phyloP scores from a whole-genome alignment of 2,888 invertebrate species.

The Cephus sareptanus region DNA sequence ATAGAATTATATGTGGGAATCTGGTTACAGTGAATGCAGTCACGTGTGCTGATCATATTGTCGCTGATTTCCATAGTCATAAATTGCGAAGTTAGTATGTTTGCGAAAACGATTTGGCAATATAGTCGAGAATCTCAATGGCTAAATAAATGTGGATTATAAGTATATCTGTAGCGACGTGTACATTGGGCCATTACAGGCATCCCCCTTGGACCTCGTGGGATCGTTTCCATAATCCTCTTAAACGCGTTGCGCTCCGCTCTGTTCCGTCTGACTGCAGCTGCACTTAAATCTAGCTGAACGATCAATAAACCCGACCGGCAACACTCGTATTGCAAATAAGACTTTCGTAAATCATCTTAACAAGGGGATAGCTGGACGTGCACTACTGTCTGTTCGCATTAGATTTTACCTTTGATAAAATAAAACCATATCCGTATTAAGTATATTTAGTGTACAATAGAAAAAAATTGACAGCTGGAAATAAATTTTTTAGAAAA shows the following conservation, averaged over 20 bases:
- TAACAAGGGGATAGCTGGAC: slow-evolving; percentile 18
- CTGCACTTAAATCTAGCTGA: slow-evolving; percentile 30
- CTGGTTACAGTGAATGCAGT: neutral
- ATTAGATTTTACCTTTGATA: neutral
- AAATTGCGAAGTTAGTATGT: neutral
- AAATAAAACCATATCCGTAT: neutral
- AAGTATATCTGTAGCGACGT: neutral
- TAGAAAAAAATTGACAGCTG: neutral
- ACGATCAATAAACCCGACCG: slow-evolving; percentile 34
- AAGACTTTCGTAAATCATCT: slow-evolving; percentile 22
- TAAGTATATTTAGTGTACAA: neutral
- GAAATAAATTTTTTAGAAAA: neutral
- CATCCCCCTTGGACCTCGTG: slow-evolving; percentile 15
- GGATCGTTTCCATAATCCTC: slow-evolving; percentile 35
- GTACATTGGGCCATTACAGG: slow-evolving; percentile 8
- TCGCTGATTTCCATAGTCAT: neutral
- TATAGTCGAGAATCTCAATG: neutral
- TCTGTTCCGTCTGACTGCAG: slow-evolving; percentile 21
- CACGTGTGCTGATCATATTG: neutral
- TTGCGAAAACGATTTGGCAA: neutral
- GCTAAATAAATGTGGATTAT: neutral
- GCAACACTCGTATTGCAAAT: slow-evolving; percentile 23
- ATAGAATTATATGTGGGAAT: neutral
- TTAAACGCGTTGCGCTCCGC: slow-evolving; percentile 26
- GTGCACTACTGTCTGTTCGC: neutral